phyloP scores from a whole-genome alignment of 1,140 invertebrate species.

The Trigoniulus corallinus region DNA sequence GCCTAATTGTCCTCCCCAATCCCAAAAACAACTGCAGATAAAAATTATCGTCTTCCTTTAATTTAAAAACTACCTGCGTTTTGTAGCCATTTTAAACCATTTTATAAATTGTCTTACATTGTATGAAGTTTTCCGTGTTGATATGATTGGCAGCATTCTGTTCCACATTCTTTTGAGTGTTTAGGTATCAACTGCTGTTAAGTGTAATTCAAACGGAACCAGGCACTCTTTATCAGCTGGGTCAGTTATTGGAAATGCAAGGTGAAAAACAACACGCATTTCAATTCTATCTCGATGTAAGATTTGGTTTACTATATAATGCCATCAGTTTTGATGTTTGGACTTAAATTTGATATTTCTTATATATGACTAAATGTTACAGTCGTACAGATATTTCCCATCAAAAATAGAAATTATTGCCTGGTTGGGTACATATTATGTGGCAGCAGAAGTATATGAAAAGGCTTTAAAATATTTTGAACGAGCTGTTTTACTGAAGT shows the following conservation, averaged over 20 bases:
- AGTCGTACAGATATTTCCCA: slow-evolving; percentile 77
- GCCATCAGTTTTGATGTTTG: not conserved
- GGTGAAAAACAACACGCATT: slow-evolving; percentile 84
- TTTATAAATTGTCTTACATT: too few species aligned
- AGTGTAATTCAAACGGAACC: slow-evolving; percentile 71
- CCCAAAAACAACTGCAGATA: too few species aligned
- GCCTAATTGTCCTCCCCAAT: too few species aligned
- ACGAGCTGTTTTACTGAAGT: slow-evolving; percentile 67
- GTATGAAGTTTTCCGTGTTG: too few species aligned
- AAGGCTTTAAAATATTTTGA: slow-evolving; percentile 80
- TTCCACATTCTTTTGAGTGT: too few species aligned
- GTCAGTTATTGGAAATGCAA: slow-evolving; percentile 63
- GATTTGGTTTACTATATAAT: slow-evolving; percentile 12
- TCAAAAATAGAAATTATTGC: slow-evolving; percentile 76
- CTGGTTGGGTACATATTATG: slow-evolving; percentile 80
- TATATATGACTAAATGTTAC: too few species aligned
- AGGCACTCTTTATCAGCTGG: slow-evolving; percentile 59
- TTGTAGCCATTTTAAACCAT: too few species aligned
- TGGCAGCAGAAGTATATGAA: slow-evolving; percentile 74
- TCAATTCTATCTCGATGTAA: slow-evolving; percentile 77
- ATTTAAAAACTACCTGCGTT: too few species aligned
- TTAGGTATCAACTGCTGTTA: slow-evolving; percentile 65
- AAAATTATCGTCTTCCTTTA: too few species aligned
- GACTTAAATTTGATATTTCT: too few species aligned
- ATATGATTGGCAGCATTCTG: too few species aligned